These are phyloP conservation scores for Adineta ricciae DNA, from an alignment of 2,888 invertebrate genomes.

Conservation along the genomic window DNA sequence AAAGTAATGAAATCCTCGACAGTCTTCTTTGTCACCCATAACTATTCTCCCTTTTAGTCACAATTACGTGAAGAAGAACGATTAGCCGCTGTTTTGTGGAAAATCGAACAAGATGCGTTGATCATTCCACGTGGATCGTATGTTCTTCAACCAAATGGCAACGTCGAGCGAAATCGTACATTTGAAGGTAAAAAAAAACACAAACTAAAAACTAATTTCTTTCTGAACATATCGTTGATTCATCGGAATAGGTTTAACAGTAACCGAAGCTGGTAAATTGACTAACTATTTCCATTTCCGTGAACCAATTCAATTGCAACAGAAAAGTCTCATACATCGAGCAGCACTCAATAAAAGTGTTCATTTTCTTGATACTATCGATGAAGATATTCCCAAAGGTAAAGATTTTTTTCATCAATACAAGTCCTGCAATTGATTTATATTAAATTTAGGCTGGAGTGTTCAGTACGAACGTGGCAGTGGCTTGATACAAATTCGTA, in stretches of 20 bases:
- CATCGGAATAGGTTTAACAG: conserved; percentile 47
- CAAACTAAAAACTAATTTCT: neutral
- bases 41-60: no score
- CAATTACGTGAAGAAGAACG: conserved; percentile 50
- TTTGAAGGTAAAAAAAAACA: conserved; percentile 48
- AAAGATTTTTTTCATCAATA: neutral
- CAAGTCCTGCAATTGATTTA: neutral
- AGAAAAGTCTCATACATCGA: conserved; percentile 65
- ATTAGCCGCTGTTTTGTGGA: conserved; percentile 46
- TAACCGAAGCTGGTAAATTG: conserved; percentile 60
- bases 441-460: conserved; percentile 57
- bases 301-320: conserved; percentile 53
- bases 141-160: conserved; percentile 64
- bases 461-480: conserved; percentile 62
- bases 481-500: conserved; percentile 61
- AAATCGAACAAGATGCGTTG: conserved; percentile 57
- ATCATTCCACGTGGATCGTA: conserved; percentile 69
- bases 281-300: conserved; percentile 70
- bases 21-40: no score
- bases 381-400: conserved; percentile 66
- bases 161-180: conserved; percentile 61
- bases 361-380: conserved; percentile 74
- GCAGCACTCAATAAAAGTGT: conserved; percentile 72
- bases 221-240: neutral
- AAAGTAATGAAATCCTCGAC: conserved; percentile 40